Evolutionary conservation across 2,888 invertebrate genomes (phyloP), one percentile per base, ranked within the genome.

Genomic region (Habrosyne pyritoides): DNA sequence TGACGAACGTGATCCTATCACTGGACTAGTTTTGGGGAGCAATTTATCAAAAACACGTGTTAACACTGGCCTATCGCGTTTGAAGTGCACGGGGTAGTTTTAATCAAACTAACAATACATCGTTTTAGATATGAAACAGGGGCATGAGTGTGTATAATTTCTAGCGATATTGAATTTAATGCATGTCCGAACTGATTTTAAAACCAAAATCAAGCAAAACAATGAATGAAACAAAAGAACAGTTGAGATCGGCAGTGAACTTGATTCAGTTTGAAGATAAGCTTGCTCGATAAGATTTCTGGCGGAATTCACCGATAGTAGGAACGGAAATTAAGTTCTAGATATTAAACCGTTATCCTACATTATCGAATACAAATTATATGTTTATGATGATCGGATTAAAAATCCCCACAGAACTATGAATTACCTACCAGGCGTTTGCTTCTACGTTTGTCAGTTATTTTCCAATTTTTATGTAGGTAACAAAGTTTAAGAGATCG

Each of bases 41-140:
- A n/a, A 12, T 28, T 28, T 50, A 28, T 50, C 50, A 12, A 7
- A 6, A n/a, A 50, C 50, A 50, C 22, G 28, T 30, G 21, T 50
- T 22, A 8, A 21, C 50, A 28, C 10, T 21, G 6, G 18, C 18
- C 50, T 28, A 42, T 42, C 42, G 42, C 42, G 42, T 42, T 42
- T 18, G 42, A 42, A 36, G 6, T 36, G 36, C 14, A 33, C 8
- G 42, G 18, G 12, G 18, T 18, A 18, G 14, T 14, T 42, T 42
- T 8, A 42, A 18, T 7, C 4, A 24, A 5, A 5, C 7, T 24
- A 7, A 24, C 4, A 3, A 24, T 5, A 3, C 3, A 24, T 24
- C 7, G 7, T 24, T 24, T 3, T 7, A 24, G 3, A 24, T 5
- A 24, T 24, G 7, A 24, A 24, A 3, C 3, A 24, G 24, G 24